Conservation (phyloP, 2,797 vertebrate genomes). For the Lepidocolaptes lacrymiger region DNA sequence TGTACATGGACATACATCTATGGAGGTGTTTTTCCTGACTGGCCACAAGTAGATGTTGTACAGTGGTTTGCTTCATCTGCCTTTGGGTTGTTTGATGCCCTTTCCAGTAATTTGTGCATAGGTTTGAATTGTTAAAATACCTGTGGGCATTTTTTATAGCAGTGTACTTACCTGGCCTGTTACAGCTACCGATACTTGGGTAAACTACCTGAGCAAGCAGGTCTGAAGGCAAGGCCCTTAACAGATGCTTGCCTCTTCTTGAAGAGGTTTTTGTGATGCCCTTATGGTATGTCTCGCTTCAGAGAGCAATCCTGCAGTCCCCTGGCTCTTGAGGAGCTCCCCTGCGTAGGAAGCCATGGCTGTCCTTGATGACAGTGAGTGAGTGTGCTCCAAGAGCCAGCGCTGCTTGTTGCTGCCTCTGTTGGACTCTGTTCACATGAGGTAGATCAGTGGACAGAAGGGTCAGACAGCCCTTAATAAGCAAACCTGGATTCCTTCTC, state of each 20-base stretch:
- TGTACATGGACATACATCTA: rapidly evolving
- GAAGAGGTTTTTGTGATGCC: background rate
- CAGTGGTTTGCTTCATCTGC: background rate
- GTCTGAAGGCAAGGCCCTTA: background rate
- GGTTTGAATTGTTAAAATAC: background rate
- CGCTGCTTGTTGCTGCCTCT: rapidly evolving
- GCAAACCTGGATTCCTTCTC: background rate
- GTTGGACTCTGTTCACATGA: background rate
- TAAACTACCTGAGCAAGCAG: background rate
- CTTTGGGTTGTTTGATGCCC: background rate
- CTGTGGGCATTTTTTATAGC: background rate
- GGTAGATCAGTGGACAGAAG: background rate
- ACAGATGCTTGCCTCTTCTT: background rate
- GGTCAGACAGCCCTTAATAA: background rate
- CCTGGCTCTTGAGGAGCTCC: background rate
- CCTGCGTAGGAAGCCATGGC: background rate
- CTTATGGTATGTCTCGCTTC: background rate
- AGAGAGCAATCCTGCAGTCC: background rate
- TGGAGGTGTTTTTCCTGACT: background rate
- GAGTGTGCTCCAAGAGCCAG: background rate
- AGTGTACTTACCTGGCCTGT: background rate
- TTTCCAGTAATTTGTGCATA: background rate
- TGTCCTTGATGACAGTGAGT: background rate
- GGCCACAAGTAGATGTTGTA: background rate
- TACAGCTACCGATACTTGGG: background rate